Conservation (phyloP, 2,888 invertebrate species). For the Dolomedes plantarius region DNA sequence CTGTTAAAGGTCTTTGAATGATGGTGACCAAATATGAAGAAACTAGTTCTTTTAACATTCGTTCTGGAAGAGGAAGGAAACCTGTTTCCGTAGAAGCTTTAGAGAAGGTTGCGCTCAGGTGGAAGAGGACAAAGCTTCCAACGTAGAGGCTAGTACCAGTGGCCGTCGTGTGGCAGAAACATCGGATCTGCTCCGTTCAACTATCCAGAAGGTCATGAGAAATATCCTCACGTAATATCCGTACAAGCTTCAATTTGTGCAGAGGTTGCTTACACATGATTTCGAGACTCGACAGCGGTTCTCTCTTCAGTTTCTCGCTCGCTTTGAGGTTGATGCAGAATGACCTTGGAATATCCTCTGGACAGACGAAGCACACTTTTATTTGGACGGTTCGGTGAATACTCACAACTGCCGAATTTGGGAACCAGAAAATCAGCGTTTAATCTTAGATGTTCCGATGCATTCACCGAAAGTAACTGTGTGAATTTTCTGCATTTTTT, state of each 20-base stretch:
- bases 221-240: not conserved
- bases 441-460: not conserved
- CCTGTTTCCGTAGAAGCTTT: not conserved
- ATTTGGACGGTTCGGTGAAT: not conserved
- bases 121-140: not conserved
- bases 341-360: not conserved
- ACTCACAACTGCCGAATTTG: not conserved
- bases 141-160: not conserved
- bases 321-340: not conserved
- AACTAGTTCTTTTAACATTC: not conserved
- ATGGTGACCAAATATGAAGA: conserved; percentile 6
- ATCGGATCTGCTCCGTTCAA: not conserved
- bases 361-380: not conserved
- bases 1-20: not conserved
- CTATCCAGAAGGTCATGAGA: not conserved
- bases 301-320: not conserved
- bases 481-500: not conserved
- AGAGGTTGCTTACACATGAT: not conserved
- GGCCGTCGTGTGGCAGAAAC: not conserved
- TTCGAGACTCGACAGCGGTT: not conserved
- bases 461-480: not conserved
- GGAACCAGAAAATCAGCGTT: not conserved
- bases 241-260: conserved; percentile 3
- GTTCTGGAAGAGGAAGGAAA: not conserved
- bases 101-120: not conserved